Percentiles rank a stretch among this genome's conserved stretches.
Conservation (phyloP, 1,140 invertebrate genomes). For the Drosophila lini region DNA sequence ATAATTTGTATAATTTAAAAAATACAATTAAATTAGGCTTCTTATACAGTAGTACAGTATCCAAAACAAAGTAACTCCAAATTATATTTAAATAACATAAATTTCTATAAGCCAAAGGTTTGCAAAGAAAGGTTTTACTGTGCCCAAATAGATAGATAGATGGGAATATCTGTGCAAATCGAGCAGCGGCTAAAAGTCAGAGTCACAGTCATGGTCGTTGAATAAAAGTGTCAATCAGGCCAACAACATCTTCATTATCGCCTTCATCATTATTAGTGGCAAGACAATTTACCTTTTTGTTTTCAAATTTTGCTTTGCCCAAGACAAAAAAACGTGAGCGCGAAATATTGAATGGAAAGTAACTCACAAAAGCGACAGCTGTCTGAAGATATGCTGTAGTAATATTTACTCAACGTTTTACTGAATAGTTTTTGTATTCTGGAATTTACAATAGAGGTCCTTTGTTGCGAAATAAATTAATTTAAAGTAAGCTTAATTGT, state of each 20-base stretch:
- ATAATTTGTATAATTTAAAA: too few species aligned
- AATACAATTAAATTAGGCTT: too few species aligned
- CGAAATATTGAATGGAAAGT: slow-evolving; percentile 59
- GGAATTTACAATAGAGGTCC: background rate
- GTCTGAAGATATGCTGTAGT: slow-evolving; percentile 10
- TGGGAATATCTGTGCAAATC: slow-evolving; percentile 28
- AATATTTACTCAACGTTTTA: slow-evolving; percentile 32
- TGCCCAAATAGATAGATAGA: slow-evolving; percentile 7
- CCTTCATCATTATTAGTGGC: slow-evolving; percentile 38
- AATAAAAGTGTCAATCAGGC: slow-evolving; percentile 76
- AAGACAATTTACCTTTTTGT: slow-evolving; percentile 66
- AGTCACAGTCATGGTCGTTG: slow-evolving; percentile 78
- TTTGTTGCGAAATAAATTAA: background rate
- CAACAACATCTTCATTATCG: slow-evolving; percentile 54
- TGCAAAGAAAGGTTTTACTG: background rate
- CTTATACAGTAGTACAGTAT: too few species aligned
- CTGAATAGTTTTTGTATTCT: slow-evolving; percentile 8
- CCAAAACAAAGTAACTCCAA: too few species aligned
- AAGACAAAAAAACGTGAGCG: slow-evolving; percentile 26
- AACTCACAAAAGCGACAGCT: slow-evolving; percentile 54
- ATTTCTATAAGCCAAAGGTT: background rate
- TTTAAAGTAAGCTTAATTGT: background rate
- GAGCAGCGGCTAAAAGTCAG: slow-evolving; percentile 32
- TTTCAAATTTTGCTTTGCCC: slow-evolving; percentile 24
- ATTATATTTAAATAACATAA: background rate